Evolutionary conservation across 1,140 invertebrate species (phyloP), one percentile per base, ranked within the genome.

Genomic region (Musca vetustissima): DNA sequence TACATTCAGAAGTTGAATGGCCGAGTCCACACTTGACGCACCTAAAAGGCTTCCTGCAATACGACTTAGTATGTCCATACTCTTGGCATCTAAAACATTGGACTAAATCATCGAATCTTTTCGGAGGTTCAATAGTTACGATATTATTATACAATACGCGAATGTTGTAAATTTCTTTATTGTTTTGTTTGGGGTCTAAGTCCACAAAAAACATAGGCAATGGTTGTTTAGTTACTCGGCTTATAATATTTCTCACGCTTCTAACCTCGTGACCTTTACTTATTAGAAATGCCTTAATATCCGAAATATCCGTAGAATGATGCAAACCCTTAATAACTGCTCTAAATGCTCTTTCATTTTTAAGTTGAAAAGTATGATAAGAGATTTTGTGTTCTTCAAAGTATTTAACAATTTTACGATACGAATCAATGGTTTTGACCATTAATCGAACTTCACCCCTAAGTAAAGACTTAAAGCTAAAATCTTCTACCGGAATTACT

Each of bases 71-170:
- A 14, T 66, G 47, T 1, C 64, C 49, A 66, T 24, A 66, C 52
- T 52, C 48, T 49, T 66, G 65, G 48, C 48, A 52, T 52, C 59
- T 15, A 17, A 48, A 22, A 49, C 64, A 65, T 48, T 65, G 64
- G 4, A 65, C 43, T 2, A 65, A 19, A 17, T 64, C 64, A 7
- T 47, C 17, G 8, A 14, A 36, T 64, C 19, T 64, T 13, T 4
- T 73, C 47, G 55, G 61, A 4, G 53, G 53, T 57, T 25, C 53
- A 25, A 57, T 25, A 3, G 21, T 57, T 6, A 57, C 53, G n/a
- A 25, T 25, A 0, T 22, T 24, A 13, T 57, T 57, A 25, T 25
- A 2, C 4, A 57, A 15, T 25, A 1, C 1, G 4, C 14, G 4
- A 55, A 55, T 55, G 2, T 55, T 21, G 14, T 55, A 55, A 14